These are phyloP conservation scores for Acropora yongei DNA, from an alignment of 64 coral and sea anemone species.

Conservation along the genomic window DNA sequence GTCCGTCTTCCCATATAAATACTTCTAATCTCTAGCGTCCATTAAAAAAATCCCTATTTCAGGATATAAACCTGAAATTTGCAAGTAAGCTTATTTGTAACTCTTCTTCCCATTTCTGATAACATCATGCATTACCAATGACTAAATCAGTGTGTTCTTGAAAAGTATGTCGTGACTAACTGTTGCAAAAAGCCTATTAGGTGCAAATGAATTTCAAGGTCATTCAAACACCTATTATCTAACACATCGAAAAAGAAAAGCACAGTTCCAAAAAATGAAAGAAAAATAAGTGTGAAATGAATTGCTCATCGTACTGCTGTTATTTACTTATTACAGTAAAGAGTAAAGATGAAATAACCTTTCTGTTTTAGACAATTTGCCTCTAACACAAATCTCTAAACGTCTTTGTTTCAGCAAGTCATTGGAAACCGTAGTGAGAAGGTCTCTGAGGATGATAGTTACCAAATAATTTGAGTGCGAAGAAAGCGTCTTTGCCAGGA, in stretches of 20 bases:
- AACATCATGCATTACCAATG: constrained; percentile 19
- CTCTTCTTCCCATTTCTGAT: constrained; percentile 1
- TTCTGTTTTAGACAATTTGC: background rate
- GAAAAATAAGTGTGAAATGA: background rate
- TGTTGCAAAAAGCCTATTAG: background rate
- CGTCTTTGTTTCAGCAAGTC: background rate
- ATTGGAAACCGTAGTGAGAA: constrained; percentile 3
- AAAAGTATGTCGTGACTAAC: constrained; percentile 8
- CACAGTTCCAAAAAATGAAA: background rate
- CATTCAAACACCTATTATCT: background rate
- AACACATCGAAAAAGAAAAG: background rate
- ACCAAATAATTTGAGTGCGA: constrained; percentile 19
- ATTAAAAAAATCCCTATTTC: background rate
- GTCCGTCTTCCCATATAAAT: constrained; percentile 11
- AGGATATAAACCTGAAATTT: constrained; percentile 24
- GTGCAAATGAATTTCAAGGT: background rate
- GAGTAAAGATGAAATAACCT: background rate
- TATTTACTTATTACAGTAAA: background rate
- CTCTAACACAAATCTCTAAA: background rate
- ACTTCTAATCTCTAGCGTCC: background rate
- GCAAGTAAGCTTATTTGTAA: constrained; percentile 8
- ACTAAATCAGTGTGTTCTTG: constrained; percentile 19
- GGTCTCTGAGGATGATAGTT: background rate
- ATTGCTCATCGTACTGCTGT: background rate
- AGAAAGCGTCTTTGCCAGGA: constrained; percentile 38